Conservation (phyloP, 2,113 vertebrate genomes). For the Anas platyrhynchos region DNA sequence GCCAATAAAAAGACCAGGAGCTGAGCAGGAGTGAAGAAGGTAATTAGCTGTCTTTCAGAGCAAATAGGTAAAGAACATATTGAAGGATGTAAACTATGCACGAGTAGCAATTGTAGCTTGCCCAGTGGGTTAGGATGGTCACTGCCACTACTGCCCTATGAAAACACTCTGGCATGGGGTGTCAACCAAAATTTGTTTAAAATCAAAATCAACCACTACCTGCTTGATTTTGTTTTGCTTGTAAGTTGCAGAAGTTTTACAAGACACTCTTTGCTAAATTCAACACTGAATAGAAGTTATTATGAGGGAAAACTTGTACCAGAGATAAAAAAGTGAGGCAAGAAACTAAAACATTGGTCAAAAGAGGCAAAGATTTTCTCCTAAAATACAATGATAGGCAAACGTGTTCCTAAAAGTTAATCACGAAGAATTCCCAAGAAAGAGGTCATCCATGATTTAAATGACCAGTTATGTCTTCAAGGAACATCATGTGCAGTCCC, state of each 20-base stretch:
- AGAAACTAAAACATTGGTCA: background rate
- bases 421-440: background rate
- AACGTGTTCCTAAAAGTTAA: background rate
- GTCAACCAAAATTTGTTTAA: too few relatives aligned
- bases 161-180: background rate
- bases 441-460: background rate
- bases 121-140: background rate
- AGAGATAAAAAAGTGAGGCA: background rate
- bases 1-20: background rate
- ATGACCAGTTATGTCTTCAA: background rate
- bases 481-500: background rate
- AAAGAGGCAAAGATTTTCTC: background rate
- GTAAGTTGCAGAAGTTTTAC: background rate
- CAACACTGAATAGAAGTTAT: background rate
- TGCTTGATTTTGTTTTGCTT: background rate
- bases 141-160: background rate
- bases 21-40: background rate
- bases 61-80: background rate
- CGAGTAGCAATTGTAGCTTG: background rate
- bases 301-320: background rate
- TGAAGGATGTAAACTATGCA: background rate
- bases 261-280: background rate
- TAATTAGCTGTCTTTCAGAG: background rate
- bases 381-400: background rate
- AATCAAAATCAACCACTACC: background rate